These are phyloP conservation scores for Poicephalus meyeri DNA, from an alignment of 2,113 vertebrate genomes.

Conservation along the genomic window DNA sequence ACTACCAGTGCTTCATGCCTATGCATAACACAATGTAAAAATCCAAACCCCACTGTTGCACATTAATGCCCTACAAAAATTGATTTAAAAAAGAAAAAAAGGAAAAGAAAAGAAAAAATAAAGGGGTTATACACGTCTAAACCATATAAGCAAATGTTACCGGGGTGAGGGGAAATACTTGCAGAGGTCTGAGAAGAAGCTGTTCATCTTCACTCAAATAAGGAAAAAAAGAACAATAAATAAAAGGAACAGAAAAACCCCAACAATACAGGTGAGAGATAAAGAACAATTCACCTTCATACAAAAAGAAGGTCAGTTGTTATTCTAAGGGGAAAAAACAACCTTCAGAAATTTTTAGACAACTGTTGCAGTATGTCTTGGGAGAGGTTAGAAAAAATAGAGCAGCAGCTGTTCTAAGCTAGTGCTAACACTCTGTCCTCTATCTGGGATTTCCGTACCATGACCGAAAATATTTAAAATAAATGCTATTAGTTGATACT, in stretches of 20 bases:
- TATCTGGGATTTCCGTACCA: background rate
- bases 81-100: background rate
- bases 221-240: background rate
- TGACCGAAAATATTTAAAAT: background rate
- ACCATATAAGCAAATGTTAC: background rate
- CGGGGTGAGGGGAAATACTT: background rate
- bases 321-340: background rate
- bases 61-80: background rate
- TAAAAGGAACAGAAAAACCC: background rate
- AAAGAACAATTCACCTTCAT: fast-evolving
- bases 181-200: background rate
- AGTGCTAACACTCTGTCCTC: background rate
- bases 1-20: background rate
- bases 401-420: background rate
- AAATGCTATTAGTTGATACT: background rate
- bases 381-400: background rate
- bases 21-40: background rate
- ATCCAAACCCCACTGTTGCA: background rate
- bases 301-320: background rate
- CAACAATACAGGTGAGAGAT: background rate
- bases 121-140: background rate
- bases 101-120: background rate
- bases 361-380: background rate
- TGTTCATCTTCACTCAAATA: background rate
- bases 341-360: background rate